Conservation (phyloP, 2,888 invertebrate species). For the Chaetoderma sp. region DNA sequence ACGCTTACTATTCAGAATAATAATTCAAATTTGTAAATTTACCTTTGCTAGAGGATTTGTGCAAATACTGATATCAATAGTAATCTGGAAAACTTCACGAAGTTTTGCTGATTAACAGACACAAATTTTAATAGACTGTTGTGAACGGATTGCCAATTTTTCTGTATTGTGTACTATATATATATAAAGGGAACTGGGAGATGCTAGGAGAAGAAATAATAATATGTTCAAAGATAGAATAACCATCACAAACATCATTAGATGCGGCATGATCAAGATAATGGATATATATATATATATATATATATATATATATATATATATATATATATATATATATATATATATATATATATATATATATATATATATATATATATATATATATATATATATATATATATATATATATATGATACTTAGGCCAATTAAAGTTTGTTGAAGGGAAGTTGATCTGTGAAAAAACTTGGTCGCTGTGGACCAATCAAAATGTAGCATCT, state of each 20-base stretch:
- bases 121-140: too few relatives aligned
- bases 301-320: background rate
- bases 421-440: background rate
- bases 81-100: too few relatives aligned
- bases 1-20: too few relatives aligned
- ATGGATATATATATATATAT: background rate
- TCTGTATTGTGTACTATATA: background rate
- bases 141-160: background rate
- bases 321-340: background rate
- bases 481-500: too few relatives aligned
- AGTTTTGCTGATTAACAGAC: too few relatives aligned
- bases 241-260: background rate
- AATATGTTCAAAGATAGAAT: background rate
- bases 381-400: slow-evolving; percentile 2
- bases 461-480: too few relatives aligned
- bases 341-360: background rate
- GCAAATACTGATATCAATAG: too few relatives aligned
- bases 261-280: background rate
- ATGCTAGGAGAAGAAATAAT: background rate
- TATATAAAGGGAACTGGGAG: background rate
- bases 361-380: slow-evolving; percentile 1
- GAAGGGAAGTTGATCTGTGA: too few relatives aligned
- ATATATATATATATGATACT: background rate
- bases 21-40: too few relatives aligned
- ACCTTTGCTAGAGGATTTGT: too few relatives aligned